These are phyloP conservation scores for Saccostrea echinata DNA, from an alignment of 1,140 invertebrate species.

Conservation along the genomic window DNA sequence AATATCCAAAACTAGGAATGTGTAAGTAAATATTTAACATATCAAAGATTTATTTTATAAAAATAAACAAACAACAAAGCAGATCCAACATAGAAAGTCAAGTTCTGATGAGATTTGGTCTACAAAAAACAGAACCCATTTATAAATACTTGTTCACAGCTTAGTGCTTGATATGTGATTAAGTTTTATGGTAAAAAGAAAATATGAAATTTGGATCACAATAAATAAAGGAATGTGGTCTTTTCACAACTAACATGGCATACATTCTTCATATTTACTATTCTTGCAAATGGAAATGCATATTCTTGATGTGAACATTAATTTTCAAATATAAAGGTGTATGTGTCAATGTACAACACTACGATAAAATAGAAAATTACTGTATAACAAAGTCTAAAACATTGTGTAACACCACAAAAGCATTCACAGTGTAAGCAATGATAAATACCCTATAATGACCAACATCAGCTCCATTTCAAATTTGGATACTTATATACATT, in stretches of 20 bases:
- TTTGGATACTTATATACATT: background rate
- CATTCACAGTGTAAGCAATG: background rate
- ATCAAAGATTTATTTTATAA: slow-evolving; percentile 4
- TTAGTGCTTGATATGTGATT: background rate
- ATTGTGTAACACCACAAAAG: slow-evolving; percentile 12
- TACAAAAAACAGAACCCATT: background rate
- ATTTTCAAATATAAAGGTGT: background rate
- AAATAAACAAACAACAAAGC: slow-evolving; percentile 20
- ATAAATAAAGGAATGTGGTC: background rate
- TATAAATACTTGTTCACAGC: slow-evolving; percentile 17
- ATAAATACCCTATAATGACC: background rate
- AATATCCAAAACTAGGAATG: slow-evolving; percentile 8
- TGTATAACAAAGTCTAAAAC: background rate
- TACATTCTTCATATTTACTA: background rate
- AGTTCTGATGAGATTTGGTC: background rate
- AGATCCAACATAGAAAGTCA: background rate
- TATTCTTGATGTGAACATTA: background rate
- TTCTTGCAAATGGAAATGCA: background rate
- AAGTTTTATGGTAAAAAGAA: background rate
- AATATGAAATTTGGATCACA: background rate
- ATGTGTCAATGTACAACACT: background rate
- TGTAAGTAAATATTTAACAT: background rate
- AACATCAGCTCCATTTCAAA: background rate
- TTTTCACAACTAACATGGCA: background rate
- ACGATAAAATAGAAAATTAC: background rate